Conservation (phyloP, 2,888 invertebrate genomes). For the Morpho achilles region DNA sequence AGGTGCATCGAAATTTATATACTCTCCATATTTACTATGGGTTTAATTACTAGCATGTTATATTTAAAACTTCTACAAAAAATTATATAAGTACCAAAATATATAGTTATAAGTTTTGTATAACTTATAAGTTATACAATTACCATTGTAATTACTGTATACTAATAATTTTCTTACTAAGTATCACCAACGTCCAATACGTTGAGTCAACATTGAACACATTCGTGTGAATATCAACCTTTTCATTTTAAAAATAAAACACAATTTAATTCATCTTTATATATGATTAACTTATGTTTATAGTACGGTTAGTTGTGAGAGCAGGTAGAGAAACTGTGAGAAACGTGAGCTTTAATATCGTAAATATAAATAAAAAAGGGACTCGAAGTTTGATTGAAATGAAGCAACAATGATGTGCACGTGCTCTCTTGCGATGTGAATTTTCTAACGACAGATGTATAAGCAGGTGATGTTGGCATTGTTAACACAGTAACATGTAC, state of each 20-base stretch:
- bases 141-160: no score
- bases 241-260: not conserved
- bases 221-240: not conserved
- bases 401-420: slow-evolving; percentile 27
- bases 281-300: not conserved
- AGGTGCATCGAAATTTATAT: no score
- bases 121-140: no score
- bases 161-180: no score
- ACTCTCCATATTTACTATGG: no score
- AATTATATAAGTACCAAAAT: no score
- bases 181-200: no score
- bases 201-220: not conserved
- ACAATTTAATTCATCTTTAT: not conserved
- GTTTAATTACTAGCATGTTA: no score
- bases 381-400: slow-evolving; percentile 30
- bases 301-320: slow-evolving; percentile 5
- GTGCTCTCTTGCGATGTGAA: slow-evolving; percentile 29
- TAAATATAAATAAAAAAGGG: slow-evolving; percentile 28
- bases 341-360: slow-evolving; percentile 30
- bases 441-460: slow-evolving; percentile 18
- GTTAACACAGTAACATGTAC: slow-evolving; percentile 9
- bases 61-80: no score
- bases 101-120: no score
- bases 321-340: slow-evolving; percentile 57
- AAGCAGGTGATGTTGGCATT: slow-evolving; percentile 23